Base-by-base conservation (phyloP, 30 jellyfish, hydroid and myxozoan species). In the Cassiopea andromeda region DNA sequence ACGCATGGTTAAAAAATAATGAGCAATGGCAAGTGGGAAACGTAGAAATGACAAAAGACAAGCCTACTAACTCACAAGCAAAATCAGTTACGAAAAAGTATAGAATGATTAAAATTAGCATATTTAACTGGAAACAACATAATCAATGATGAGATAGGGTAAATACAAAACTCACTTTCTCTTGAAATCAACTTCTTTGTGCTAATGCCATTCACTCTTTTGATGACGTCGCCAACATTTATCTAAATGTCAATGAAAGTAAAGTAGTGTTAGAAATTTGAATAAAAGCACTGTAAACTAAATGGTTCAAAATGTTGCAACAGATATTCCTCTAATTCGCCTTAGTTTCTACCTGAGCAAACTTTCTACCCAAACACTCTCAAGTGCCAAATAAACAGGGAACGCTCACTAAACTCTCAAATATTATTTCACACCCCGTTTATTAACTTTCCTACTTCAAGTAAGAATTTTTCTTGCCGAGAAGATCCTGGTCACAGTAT, bases 171-270 rank as follows among this genome's bases (percentile, higher is more conserved):
- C 96, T 80, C 79, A 89, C 96, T 89, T 57, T 67, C 71, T 84
- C 80, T 85, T 47, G 93, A 89, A 17, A 83, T 87, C 90, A 94
- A 81, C 46, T 60, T 85, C 71, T 68, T 69, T 1, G 69, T 92
- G 67, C 47, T 60, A 46, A 73, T 54, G 7, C 97, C 96, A 50
- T 94, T 94, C 14, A 94, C 98, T 85, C 85, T 89, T 59, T 77
- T 85, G 44, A 94, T 70, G 71, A 94, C 93, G 67, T 94, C 98
- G 16, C 98, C 98, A 61, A 94, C 89, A 48, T 46, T n/a, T 1
- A 94, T 73, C 98, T 93, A 77, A 46, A 75, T 46, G 54, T 27
- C 64, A 54, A 54, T 54, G 12, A 6, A 10, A 54, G 12, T 10
- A 54, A 10, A 54, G 7, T 10, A 54, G 12, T 3, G 12, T 54